These are phyloP conservation scores for Rhynchonema sp. DNA, from an alignment of 2,888 invertebrate genomes.

Conservation along the genomic window DNA sequence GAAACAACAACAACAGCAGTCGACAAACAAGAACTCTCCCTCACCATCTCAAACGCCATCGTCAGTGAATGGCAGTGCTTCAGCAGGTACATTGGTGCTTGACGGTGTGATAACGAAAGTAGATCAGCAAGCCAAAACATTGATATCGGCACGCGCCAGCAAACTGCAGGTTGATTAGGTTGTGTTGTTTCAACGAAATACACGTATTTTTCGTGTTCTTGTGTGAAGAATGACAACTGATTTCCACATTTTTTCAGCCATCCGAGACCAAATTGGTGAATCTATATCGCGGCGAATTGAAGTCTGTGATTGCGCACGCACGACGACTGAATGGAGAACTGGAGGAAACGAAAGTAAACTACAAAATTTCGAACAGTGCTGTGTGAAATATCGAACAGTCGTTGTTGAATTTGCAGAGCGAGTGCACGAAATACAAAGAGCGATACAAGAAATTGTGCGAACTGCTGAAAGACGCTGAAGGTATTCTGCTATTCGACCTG, in stretches of 20 bases:
- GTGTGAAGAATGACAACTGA: neutral
- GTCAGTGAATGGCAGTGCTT: neutral
- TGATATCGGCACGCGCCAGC: neutral
- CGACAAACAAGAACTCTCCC: neutral
- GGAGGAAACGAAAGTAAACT: too few species aligned
- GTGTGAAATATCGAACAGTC: too few species aligned
- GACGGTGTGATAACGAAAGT: neutral
- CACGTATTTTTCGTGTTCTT: neutral
- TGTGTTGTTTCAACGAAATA: neutral
- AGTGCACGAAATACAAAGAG: neutral
- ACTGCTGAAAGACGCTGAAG: conserved; percentile 1
- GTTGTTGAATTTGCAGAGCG: neutral
- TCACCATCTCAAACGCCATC: too few species aligned
- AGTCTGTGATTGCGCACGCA: too few species aligned
- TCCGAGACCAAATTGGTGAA: neutral
- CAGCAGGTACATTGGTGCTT: neutral
- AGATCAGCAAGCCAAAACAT: neutral
- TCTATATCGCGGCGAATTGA: too few species aligned
- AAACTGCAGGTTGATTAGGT: neutral
- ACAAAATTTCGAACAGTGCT: too few species aligned
- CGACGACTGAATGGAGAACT: too few species aligned
- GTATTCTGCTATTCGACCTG: neutral
- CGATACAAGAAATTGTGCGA: conserved; percentile 3
- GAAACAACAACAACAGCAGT: neutral
- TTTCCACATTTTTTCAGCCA: neutral